Conservation (phyloP, 2,797 vertebrate genomes). For the Morus bassanus region DNA sequence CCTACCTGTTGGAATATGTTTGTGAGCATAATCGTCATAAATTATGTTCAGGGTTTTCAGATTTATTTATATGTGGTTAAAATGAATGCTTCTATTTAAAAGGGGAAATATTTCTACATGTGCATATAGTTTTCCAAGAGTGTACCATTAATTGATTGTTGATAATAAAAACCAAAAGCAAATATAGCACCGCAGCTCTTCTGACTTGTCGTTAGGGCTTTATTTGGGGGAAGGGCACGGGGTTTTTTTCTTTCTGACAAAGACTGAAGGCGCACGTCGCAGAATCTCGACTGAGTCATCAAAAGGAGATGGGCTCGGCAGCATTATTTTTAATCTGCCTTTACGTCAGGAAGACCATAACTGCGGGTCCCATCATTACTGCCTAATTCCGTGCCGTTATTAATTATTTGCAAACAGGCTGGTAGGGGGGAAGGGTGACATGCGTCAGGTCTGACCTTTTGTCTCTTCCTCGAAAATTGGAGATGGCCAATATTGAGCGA, state of each 20-base stretch:
- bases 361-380: neutral
- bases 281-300: neutral
- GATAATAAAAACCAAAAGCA: conserved; percentile 94
- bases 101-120: conserved; percentile 99
- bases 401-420: neutral
- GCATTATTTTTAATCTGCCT: neutral
- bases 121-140: conserved; percentile 99
- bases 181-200: conserved; percentile 56
- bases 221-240: neutral
- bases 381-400: neutral
- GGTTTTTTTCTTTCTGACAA: neutral
- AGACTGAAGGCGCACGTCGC: neutral
- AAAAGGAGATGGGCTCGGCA: neutral
- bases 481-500: neutral
- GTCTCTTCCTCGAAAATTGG: neutral
- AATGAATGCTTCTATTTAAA: conserved; percentile 99
- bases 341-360: neutral
- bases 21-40: conserved; percentile 91
- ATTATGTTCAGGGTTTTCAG: conserved; percentile 93
- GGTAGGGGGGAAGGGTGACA: neutral
- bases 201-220: neutral
- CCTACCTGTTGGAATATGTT: conserved; percentile 84
- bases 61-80: conserved; percentile 99
- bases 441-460: neutral
- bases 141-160: conserved; percentile 99